Evolutionary conservation across 2,113 vertebrate genomes (phyloP), one percentile per base, ranked within the genome.

Genomic region (Monarcha castaneiventris): DNA sequence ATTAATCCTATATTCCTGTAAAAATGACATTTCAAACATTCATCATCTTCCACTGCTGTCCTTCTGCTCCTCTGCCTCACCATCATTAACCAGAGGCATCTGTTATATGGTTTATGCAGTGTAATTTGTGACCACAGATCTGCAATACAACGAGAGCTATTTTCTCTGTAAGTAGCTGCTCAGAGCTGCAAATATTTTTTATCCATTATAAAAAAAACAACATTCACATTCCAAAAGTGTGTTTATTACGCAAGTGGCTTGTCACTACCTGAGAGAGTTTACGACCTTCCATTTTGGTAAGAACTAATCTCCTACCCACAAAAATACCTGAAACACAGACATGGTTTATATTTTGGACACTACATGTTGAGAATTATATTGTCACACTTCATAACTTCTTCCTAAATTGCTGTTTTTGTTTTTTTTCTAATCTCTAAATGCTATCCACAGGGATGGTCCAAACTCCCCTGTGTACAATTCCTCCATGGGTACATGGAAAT

Each of bases 21-120:
- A 84, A 96, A 92, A 73, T 67, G 59, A 69, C 94, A 84, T 92
- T 93, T 90, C 79, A 67, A 54, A 67, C 93, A 92, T 93, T 92
- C 83, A 94, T 90, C 88, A 92, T 58, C 63, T 77, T 93, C 76
- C 46, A 80, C 83, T 49, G 13, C 32, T 80, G 79, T 84, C 76
- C 87, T 67, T 48, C 71, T 68, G 87, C 79, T 76, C 16, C 59
- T 74, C 55, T 84, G 84, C 74, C 78, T 82, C 27, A 21, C 80
- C 46, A 49, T 73, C 78, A 72, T 73, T 88, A 93, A 83, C 82
- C 74, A 82, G 78, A 56, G 73, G 63, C 75, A 90, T 54, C 74
- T 41, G 20, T 64, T 83, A 55, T 2, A 61, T 43, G 55, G 64
- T 78, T 81, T 84, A 52, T 39, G 74, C 49, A 72, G 66, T 15